Conservation (phyloP, 2,888 invertebrate species). For the Rhaphigaster nebulosa region DNA sequence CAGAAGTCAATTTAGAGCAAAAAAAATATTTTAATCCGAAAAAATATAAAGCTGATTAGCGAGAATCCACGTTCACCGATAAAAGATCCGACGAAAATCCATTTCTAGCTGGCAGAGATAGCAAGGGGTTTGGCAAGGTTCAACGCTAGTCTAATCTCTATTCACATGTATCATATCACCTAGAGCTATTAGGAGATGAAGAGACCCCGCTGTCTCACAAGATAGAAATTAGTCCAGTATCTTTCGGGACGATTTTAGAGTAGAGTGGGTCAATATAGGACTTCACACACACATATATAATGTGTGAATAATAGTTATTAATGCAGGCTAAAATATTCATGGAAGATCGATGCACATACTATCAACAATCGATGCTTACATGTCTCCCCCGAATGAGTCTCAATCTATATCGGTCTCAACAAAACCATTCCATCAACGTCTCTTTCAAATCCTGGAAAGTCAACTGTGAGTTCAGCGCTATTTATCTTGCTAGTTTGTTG, state of each 20-base stretch:
- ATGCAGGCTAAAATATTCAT: no score
- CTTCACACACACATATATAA: no score
- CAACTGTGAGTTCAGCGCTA: no score
- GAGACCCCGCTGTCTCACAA: neutral
- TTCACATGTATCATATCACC: neutral
- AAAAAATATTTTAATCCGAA: neutral
- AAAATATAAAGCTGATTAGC: neutral
- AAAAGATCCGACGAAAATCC: neutral
- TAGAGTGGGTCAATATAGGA: neutral
- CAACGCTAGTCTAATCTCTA: slow-evolving; percentile 7
- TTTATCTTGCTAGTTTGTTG: no score
- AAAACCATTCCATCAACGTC: no score
- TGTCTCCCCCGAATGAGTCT: no score
- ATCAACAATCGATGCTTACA: no score
- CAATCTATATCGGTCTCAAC: no score
- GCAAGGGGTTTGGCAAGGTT: neutral
- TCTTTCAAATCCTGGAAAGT: no score
- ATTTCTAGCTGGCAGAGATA: neutral
- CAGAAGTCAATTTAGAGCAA: neutral
- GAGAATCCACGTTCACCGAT: neutral
- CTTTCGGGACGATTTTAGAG: neutral
- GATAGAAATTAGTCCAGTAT: neutral
- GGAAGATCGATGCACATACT: no score
- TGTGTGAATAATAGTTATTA: no score
- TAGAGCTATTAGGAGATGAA: slow-evolving; percentile 17